Conservation (phyloP, 2,888 invertebrate genomes). For the Bruchidius siliquastri region DNA sequence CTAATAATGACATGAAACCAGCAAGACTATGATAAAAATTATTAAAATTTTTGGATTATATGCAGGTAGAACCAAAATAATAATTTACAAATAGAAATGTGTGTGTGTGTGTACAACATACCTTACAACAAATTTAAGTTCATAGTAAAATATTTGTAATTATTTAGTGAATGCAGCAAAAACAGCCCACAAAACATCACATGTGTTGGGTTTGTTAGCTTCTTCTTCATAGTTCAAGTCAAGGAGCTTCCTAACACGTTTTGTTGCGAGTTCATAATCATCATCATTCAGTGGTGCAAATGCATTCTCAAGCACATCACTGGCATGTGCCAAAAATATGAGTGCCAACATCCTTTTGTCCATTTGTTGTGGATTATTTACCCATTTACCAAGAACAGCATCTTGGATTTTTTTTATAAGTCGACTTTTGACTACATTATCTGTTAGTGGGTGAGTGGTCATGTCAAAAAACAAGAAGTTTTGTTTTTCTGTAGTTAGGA, state of each 20-base stretch:
- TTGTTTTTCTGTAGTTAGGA: slow-evolving; percentile 98
- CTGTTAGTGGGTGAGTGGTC: slow-evolving; percentile 98
- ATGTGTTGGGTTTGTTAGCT: slow-evolving; percentile 83
- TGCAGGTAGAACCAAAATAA: neutral
- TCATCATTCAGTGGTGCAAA: slow-evolving; percentile 96
- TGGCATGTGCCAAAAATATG: slow-evolving; percentile 93
- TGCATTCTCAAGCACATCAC: slow-evolving; percentile 98
- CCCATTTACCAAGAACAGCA: slow-evolving; percentile 92
- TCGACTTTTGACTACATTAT: slow-evolving; percentile 90
- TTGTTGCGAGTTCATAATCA: slow-evolving; percentile 97
- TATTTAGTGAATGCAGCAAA: slow-evolving; percentile 98
- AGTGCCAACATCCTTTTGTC: slow-evolving; percentile 91
- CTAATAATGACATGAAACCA: neutral
- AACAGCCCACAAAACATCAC: slow-evolving; percentile 98
- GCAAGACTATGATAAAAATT: neutral
- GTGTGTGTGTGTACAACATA: slow-evolving; percentile 9
- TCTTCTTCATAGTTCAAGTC: slow-evolving; percentile 97
- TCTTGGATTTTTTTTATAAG: slow-evolving; percentile 99
- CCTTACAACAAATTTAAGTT: slow-evolving; percentile 16
- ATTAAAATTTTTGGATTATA: neutral
- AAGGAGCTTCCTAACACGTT: slow-evolving; percentile 89
- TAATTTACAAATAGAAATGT: slow-evolving; percentile 20
- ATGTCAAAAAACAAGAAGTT: slow-evolving; percentile 99
- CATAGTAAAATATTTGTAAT: slow-evolving; percentile 28
- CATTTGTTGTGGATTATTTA: slow-evolving; percentile 96